Base-by-base conservation (phyloP, 2,888 invertebrate species). In the Lepidochitona cinerea region DNA sequence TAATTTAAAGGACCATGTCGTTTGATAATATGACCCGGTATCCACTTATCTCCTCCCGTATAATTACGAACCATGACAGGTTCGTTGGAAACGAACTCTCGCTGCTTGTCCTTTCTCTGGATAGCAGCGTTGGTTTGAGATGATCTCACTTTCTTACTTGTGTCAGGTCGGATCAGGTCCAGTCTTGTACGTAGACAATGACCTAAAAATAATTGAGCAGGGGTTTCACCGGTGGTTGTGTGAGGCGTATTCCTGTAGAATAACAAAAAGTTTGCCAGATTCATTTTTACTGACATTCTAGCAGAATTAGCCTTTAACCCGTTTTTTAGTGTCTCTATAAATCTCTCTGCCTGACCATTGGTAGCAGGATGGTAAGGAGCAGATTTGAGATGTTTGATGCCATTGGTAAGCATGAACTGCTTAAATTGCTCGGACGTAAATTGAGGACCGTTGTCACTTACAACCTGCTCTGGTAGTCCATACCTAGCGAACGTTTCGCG, bases 381-480 rank as follows among this genome's bases (percentile, higher is more conserved):
- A 3, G 74, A 76, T 18, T 36, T 65, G 37, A 72, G 54, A 54
- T 76, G 76, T 37, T 70, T 64, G 14, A 76, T 69, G 12, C 74
- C 74, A 64, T 76, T 74, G 12, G 41, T 14, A 9, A 33, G 29
- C 32, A 75, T 41, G 37, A 73, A 77, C 0, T 14, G 6, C 5
- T 64, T 14, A 65, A 77, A 75, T 65, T 75, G 73, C 6, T 32
- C 66, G 1, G 71, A 12, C n/a, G 52, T 53, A 53, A 77, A 75
- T 26, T 75, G 75, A 5, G 75, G 66, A 6, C 73, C 73, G 70
- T 77, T 77, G 37, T 77, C 77, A 0, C 67, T 65, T 3, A 77
- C 77, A 9, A 75, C 26, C 12, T 66, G 23, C 29, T 64, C 59
- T 18, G 75, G 71, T 5, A 73, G 12, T 35, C 75, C 75, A 66